Conservation (phyloP, 2,797 vertebrate genomes). For the Rhinophrynus dorsalis region DNA sequence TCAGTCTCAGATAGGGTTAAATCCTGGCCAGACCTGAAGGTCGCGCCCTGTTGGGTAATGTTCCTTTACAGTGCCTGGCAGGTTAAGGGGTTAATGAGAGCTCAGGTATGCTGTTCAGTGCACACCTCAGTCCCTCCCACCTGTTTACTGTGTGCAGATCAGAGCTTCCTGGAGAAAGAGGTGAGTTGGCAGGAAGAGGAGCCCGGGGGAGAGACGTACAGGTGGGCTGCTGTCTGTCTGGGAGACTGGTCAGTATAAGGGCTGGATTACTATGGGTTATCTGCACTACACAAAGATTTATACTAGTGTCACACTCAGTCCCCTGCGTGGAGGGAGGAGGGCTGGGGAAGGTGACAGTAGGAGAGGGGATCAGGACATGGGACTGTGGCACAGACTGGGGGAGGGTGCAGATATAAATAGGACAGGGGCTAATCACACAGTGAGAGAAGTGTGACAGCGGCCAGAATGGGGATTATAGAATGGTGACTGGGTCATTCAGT, state of each 20-base stretch:
- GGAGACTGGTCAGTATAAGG: neutral
- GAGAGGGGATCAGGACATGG: slow-evolving; percentile 4
- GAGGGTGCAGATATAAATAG: too few species aligned
- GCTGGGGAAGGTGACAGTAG: neutral
- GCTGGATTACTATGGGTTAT: too few species aligned
- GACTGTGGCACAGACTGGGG: neutral
- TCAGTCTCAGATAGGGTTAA: too few species aligned
- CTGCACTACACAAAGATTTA: too few species aligned
- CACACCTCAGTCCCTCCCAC: slow-evolving; percentile 10
- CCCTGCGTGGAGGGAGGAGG: neutral
- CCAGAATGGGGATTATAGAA: too few species aligned
- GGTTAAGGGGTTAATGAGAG: slow-evolving; percentile 9
- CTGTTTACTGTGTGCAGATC: neutral
- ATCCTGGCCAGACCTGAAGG: too few species aligned
- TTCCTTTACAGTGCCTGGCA: too few species aligned
- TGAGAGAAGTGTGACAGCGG: too few species aligned
- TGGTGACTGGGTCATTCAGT: too few species aligned
- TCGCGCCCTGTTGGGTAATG: too few species aligned
- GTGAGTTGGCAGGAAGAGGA: slow-evolving; percentile 32
- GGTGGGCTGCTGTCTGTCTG: neutral
- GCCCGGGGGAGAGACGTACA: neutral
- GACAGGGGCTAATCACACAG: too few species aligned
- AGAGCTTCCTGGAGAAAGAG: slow-evolving; percentile 17
- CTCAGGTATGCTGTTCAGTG: slow-evolving; percentile 22
- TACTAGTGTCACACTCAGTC: neutral